Evolutionary conservation across 2,113 vertebrate species (phyloP), one percentile per base, ranked within the genome.

Genomic region (Heteronetta atricapilla): DNA sequence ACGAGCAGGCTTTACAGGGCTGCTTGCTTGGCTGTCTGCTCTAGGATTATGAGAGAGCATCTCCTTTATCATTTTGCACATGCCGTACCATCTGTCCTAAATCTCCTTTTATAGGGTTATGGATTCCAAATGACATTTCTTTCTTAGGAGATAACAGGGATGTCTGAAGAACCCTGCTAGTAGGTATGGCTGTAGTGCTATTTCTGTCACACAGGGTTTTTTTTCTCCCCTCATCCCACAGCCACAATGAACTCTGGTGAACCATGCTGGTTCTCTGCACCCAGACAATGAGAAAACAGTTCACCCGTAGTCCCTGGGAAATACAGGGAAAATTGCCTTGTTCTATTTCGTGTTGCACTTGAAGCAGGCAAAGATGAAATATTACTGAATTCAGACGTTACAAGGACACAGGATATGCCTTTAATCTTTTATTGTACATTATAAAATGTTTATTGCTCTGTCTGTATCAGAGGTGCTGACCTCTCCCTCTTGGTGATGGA

Each of bases 391-490:
- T 21, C 48, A 77, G 64, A 40, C 8, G 1, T 67, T 78, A 28
- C 77, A 67, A 89, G 88, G 80, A 96, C 94, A 93, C 93, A 4
- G 19, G 93, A 94, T 90, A 91, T 89, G 90, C 95, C 96, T 97
- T 97, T 97, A 96, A 92, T 96, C 93, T 97, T 97, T 98, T 97
- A 97, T 98, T 97, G 94, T 97, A 96, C 96, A 92, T 98, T 98
- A 98, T 97, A 98, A 98, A 98, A 97, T 97, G 96, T 95, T 98
- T 98, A 98, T 98, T 98, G 98, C 98, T 98, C 97, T 98, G 97
- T 97, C 97, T 98, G 96, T 91, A 96, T 97, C 91, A 94, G 97
- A 98, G 97, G 97, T 97, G 96, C 82, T 85, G 96, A 97, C 97
- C 97, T 97, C 97, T 97, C 94, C 93, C 89, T 96, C 89, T 52